phyloP scores from a whole-genome alignment of 2,888 invertebrate genomes.

The Ophioninae sp. region DNA sequence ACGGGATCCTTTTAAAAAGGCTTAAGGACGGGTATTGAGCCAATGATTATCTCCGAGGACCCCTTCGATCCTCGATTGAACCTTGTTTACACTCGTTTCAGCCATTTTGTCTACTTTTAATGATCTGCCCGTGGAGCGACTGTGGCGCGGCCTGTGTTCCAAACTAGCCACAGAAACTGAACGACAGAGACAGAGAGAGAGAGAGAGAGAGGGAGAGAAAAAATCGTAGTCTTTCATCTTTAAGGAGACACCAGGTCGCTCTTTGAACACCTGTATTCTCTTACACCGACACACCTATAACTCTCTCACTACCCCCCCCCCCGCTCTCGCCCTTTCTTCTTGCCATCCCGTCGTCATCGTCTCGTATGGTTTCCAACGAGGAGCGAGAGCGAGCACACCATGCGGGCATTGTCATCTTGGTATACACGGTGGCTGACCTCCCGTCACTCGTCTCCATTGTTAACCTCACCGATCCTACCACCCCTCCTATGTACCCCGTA shows the following conservation, averaged over 20 bases:
- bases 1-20: conserved; percentile 23
- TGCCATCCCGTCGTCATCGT: conserved; percentile 28
- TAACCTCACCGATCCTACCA: conserved; percentile 41
- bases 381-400: conserved; percentile 36
- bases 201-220: no score
- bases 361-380: conserved; percentile 41
- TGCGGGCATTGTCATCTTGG: conserved; percentile 56
- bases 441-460: conserved; percentile 55
- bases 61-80: neutral
- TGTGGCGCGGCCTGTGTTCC: conserved; percentile 17
- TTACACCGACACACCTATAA: conserved; percentile 16
- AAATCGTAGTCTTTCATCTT: conserved; percentile 18
- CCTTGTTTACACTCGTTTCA: conserved; percentile 15
- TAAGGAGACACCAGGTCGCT: conserved; percentile 21
- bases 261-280: conserved; percentile 51
- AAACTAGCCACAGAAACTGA: neutral
- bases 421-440: conserved; percentile 58
- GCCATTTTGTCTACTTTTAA: conserved; percentile 38
- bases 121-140: conserved; percentile 13
- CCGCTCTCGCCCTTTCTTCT: conserved; percentile 14
- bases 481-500: conserved; percentile 36
- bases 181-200: no score
- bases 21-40: conserved; percentile 36
- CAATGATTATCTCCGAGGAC: neutral
- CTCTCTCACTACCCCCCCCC: conserved; percentile 23